Percentiles rank a stretch among this genome's conserved stretches.
Evolutionary conservation across 2,888 invertebrate species (phyloP).

Genomic region (Polyommatus iphigenia): DNA sequence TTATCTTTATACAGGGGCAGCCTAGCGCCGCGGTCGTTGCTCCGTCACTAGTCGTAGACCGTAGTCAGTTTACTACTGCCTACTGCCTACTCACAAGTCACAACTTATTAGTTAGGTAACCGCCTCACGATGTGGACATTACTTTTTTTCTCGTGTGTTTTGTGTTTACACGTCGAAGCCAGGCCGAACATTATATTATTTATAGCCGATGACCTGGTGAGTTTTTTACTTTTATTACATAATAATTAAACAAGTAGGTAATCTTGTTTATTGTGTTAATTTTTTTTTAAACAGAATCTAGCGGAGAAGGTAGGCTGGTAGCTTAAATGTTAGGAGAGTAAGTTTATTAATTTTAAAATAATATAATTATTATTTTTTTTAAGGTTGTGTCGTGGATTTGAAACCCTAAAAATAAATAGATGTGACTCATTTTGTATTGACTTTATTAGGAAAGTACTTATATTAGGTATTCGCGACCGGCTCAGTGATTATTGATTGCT

Average conservation of each 20-base stretch:
- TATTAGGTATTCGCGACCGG: too few relatives aligned
- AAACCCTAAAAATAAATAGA: too few relatives aligned
- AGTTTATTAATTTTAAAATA: too few relatives aligned
- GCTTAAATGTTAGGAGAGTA: too few relatives aligned
- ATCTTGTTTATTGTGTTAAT: background rate
- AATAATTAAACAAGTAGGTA: background rate
- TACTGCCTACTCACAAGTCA: background rate
- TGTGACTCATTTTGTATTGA: too few relatives aligned
- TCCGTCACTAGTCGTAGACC: background rate
- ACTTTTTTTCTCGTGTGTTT: background rate
- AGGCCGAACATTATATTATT: constrained; percentile 22
- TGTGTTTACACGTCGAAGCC: background rate
- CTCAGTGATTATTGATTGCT: too few relatives aligned
- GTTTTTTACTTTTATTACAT: too few relatives aligned
- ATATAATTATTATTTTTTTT: too few relatives aligned
- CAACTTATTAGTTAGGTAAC: background rate
- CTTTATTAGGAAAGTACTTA: too few relatives aligned
- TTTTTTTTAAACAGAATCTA: too few relatives aligned
- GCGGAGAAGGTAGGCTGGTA: too few relatives aligned
- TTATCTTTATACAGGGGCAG: background rate
- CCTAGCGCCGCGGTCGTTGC: background rate
- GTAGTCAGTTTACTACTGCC: background rate
- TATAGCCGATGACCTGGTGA: constrained; percentile 10
- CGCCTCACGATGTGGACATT: constrained; percentile 12
- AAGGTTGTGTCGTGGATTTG: too few relatives aligned